phyloP scores from a whole-genome alignment of 2,888 invertebrate genomes.

The Nebria salina region DNA sequence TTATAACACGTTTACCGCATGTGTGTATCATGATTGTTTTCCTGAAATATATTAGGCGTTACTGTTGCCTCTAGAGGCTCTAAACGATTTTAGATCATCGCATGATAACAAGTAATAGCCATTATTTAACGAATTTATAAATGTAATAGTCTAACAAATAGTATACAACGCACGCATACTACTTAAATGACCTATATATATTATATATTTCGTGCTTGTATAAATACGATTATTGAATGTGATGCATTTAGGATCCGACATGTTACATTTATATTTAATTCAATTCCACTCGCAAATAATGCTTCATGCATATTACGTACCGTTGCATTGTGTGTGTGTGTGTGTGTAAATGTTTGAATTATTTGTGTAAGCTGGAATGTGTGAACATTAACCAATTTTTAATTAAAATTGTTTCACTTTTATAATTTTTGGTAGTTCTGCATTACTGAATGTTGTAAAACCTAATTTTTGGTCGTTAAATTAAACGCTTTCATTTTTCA shows the following conservation, averaged over 20 bases:
- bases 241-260: constrained; percentile 17
- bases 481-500: too few species aligned
- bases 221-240: constrained; percentile 20
- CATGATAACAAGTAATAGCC: constrained; percentile 24
- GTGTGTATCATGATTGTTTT: too few species aligned
- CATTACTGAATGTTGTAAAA: too few species aligned
- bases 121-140: constrained; percentile 9
- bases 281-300: constrained; percentile 36
- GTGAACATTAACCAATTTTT: constrained; percentile 35
- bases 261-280: constrained; percentile 30
- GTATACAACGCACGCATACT: background rate
- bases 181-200: background rate
- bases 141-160: background rate
- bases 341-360: constrained; percentile 27
- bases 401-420: constrained; percentile 17
- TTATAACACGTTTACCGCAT: too few species aligned
- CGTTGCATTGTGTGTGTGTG: constrained; percentile 8
- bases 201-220: constrained; percentile 4
- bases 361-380: constrained; percentile 32
- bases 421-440: too few species aligned
- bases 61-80: background rate
- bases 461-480: too few species aligned
- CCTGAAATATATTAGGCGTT: too few species aligned
- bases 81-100: background rate
- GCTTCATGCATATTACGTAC: constrained; percentile 20